Conservation (phyloP, 2,797 vertebrate genomes). For the Pygocentrus nattereri region DNA sequence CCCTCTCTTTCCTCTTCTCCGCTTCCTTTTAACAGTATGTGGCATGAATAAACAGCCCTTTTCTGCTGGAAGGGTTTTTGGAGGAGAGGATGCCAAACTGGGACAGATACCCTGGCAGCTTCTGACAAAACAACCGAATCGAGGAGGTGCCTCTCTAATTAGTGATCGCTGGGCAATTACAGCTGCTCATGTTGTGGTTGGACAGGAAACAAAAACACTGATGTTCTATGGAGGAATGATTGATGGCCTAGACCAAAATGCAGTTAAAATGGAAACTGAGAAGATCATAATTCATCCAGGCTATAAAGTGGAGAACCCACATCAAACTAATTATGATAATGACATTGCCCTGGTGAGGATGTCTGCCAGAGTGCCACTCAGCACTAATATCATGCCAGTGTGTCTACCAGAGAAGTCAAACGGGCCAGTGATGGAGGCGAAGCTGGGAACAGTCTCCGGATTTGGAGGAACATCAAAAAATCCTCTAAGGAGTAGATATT, state of each 20-base stretch:
- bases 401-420: conserved; percentile 81
- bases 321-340: conserved; percentile 72
- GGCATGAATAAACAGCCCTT: conserved; percentile 65
- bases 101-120: conserved; percentile 91
- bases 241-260: accelerated
- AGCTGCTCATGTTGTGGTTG: conserved; percentile 87
- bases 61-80: conserved; percentile 78
- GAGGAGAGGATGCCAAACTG: conserved; percentile 70
- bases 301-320: conserved; percentile 22
- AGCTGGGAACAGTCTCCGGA: conserved; percentile 85
- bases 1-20: background rate
- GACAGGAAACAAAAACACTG: accelerated
- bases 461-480: conserved; percentile 57
- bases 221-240: conserved; percentile 59
- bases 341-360: conserved; percentile 90
- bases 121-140: conserved; percentile 30
- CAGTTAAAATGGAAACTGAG: conserved; percentile 62
- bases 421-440: conserved; percentile 18
- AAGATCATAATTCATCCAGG: conserved; percentile 83
- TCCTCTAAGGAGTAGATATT: accelerated
- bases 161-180: conserved; percentile 91
- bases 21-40: conserved; percentile 79
- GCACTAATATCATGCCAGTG: conserved; percentile 80
- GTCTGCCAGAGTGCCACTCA: conserved; percentile 76
- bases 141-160: conserved; percentile 87